phyloP scores from a whole-genome alignment of 1,140 invertebrate genomes.

The Scaptomyza hsui region DNA sequence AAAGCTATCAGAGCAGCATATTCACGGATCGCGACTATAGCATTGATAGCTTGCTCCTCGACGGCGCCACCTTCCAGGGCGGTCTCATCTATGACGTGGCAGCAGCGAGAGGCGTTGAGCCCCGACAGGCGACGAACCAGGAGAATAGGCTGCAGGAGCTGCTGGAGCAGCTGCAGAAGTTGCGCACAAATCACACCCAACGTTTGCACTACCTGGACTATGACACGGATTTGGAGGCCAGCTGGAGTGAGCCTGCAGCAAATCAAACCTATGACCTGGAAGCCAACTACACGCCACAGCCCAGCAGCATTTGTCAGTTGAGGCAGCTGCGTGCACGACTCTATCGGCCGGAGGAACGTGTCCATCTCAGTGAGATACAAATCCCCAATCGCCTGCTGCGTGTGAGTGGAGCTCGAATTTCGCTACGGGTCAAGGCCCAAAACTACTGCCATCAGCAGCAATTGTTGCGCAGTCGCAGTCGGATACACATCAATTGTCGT shows the following conservation, averaged over 20 bases:
- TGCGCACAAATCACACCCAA: neutral
- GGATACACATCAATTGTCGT: slow-evolving; percentile 55
- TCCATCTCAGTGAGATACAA: slow-evolving; percentile 46
- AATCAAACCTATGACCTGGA: slow-evolving; percentile 18
- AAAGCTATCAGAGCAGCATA: slow-evolving; percentile 65
- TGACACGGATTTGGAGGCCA: slow-evolving; percentile 17
- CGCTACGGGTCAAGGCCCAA: slow-evolving; percentile 44
- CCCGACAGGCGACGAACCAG: neutral
- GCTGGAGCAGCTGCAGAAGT: neutral
- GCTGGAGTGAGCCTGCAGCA: slow-evolving; percentile 20
- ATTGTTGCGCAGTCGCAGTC: slow-evolving; percentile 44
- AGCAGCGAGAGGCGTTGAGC: neutral
- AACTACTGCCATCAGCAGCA: slow-evolving; percentile 54
- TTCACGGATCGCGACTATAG: slow-evolving; percentile 65
- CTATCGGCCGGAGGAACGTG: neutral
- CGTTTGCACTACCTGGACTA: slow-evolving; percentile 68
- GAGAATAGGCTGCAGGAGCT: slow-evolving; percentile 9
- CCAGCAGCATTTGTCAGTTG: slow-evolving; percentile 31
- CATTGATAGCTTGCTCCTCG: slow-evolving; percentile 70
- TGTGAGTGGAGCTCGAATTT: neutral
- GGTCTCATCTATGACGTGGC: slow-evolving; percentile 33
- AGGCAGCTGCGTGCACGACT: slow-evolving; percentile 37
- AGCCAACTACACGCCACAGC: neutral
- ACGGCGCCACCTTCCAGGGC: slow-evolving; percentile 51
- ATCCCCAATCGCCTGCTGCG: slow-evolving; percentile 12